Base-by-base conservation (phyloP, 2,113 vertebrate species). In the Cavia aperea region DNA sequence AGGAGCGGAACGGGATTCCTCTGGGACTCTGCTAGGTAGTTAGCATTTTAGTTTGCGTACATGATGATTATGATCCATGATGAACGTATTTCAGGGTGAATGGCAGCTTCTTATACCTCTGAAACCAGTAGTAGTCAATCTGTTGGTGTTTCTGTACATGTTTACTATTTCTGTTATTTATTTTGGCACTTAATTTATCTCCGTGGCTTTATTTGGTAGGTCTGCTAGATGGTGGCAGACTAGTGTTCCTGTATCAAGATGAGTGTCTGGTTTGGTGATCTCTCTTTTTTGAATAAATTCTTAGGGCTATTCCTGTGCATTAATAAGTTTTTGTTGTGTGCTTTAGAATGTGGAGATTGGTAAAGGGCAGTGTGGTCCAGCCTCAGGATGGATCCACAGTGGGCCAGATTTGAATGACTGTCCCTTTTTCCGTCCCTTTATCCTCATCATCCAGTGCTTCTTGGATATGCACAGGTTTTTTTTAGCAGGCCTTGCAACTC, bases 61-160 rank as follows among this genome's bases (percentile, higher is more conserved):
- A 18, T 88, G 73, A 51, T 78, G 36, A 26, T 66, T 51, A 13
- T 66, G 68, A 19, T 49, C 51, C 24, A 1, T 39, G 46, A 66
- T 43, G 7, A 75, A 58, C 70, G 63, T 31, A 23, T 82, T 81
- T 93, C 51, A 46, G 82, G 56, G 43, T 33, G 33, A 65, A 62
- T 65, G 93, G 51, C 63, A 29, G 54, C 58, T 77, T 90, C 77
- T 93, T 79, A 43, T 62, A 7, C 51, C 88, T 86, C 94, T 79
- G 77, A 90, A 91, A 75, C 63, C 89, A 91, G 56, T 79, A 81
- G 31, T 65, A 63, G 82, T 66, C 62, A 60, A 72, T 88, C 66
- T 87, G 1, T 39, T 87, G 62, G 62, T 70, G 12, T 82, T 90
- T 39, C 72, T 86, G 18, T 15, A 12, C 31, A 62, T 86, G 79